Conservation (phyloP, 2,113 vertebrate genomes). For the Pagrus major region DNA sequence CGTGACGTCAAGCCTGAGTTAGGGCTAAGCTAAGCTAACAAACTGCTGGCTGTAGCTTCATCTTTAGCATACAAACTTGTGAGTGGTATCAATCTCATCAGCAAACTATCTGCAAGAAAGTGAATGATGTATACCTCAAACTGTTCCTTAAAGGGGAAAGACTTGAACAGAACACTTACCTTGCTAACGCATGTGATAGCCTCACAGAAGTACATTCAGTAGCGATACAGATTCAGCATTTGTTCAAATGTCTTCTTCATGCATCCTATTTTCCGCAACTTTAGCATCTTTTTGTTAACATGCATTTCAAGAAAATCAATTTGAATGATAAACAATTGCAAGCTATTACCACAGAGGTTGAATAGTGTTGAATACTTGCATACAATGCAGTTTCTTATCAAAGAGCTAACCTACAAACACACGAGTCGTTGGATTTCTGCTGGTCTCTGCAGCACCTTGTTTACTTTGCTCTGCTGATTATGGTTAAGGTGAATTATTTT, state of each 20-base stretch:
- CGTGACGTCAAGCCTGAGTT: too few relatives aligned
- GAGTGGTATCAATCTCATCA: neutral
- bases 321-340: slow-evolving; percentile 7
- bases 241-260: slow-evolving; percentile 18
- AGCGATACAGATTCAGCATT: neutral
- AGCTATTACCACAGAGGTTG: slow-evolving; percentile 6
- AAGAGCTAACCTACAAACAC: slow-evolving; percentile 13
- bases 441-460: slow-evolving; percentile 42
- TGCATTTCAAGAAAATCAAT: slow-evolving; percentile 14
- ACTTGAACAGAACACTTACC: neutral
- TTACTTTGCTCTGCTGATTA: slow-evolving; percentile 55
- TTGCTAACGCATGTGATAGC: neutral
- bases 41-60: neutral
- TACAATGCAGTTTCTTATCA: slow-evolving; percentile 29
- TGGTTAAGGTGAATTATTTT: slow-evolving; percentile 39
- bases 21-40: neutral
- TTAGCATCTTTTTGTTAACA: neutral
- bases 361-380: neutral
- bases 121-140: neutral
- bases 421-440: slow-evolving; percentile 12
- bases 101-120: neutral
- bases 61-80: neutral
- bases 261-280: neutral
- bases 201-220: neutral
- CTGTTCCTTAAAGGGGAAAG: neutral